These are phyloP conservation scores for Orcinus orca DNA, from an alignment of 2,113 vertebrate genomes.

Conservation along the genomic window DNA sequence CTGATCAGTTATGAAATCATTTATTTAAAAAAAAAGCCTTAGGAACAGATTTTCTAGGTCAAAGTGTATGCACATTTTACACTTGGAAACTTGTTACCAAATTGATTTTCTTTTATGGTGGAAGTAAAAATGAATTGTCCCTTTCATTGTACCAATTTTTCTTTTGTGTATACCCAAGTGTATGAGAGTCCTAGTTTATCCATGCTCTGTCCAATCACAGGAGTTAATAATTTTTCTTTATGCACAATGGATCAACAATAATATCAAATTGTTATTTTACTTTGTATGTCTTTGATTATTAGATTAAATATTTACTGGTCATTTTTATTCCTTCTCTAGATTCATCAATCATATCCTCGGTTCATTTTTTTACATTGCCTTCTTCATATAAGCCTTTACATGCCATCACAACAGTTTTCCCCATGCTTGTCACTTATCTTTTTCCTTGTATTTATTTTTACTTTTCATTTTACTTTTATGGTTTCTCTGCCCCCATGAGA, in stretches of 20 bases:
- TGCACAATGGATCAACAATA: neutral
- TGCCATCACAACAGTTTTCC: neutral
- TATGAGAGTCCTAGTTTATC: neutral
- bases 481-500: neutral
- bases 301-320: neutral
- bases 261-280: neutral
- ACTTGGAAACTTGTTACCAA: neutral
- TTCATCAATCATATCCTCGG: neutral
- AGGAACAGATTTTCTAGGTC: neutral
- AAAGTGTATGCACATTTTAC: neutral
- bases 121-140: neutral
- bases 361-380: neutral
- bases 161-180: neutral
- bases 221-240: neutral
- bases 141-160: neutral
- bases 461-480: conserved; percentile 40
- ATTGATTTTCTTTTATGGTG: neutral
- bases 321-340: conserved; percentile 22
- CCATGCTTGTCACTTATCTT: neutral
- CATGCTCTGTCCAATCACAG: neutral
- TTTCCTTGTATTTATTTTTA: neutral
- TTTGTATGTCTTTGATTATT: neutral
- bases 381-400: neutral
- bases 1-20: neutral
- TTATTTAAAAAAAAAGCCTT: neutral